phyloP scores from a whole-genome alignment of 2,113 vertebrate species.

The Lota lota region DNA sequence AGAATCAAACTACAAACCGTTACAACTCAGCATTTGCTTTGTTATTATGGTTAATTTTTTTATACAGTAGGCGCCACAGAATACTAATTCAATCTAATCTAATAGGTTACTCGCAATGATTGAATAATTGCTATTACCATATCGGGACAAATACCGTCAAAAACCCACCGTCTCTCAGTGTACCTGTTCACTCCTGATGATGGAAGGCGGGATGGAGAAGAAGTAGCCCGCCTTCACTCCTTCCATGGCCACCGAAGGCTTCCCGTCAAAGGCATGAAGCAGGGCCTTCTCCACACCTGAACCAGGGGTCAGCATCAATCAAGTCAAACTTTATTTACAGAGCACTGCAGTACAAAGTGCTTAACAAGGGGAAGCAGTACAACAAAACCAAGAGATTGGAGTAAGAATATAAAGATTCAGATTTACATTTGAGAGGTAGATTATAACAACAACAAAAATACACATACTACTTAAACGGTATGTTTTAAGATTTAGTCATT shows the following conservation, averaged over 20 bases:
- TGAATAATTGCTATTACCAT: background rate
- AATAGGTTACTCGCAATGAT: background rate
- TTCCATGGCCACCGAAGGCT: slow-evolving; percentile 90
- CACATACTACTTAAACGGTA: slow-evolving; percentile 4
- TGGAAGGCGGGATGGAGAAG: slow-evolving; percentile 94
- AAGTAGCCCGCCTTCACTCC: slow-evolving; percentile 90
- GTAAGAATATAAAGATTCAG: slow-evolving; percentile 14
- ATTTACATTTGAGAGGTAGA: too few relatives aligned
- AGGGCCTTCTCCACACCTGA: slow-evolving; percentile 86
- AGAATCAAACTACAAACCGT: too few relatives aligned
- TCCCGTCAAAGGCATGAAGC: slow-evolving; percentile 96
- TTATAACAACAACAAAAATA: background rate
- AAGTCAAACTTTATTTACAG: too few relatives aligned
- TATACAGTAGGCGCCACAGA: background rate
- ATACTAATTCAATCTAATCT: background rate
- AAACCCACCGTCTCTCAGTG: background rate
- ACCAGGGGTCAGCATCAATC: too few relatives aligned
- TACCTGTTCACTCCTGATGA: slow-evolving; percentile 93
- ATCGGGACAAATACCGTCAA: background rate
- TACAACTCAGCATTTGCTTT: too few relatives aligned
- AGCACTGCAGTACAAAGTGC: too few relatives aligned
- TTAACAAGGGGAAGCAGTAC: too few relatives aligned
- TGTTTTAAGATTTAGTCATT: background rate
- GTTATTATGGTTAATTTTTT: too few relatives aligned
- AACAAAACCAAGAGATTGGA: too few relatives aligned